Percentiles rank a stretch among this genome's conserved stretches.
phyloP scores from a whole-genome alignment of 2,797 vertebrate genomes.

The Anguilla anguilla region DNA sequence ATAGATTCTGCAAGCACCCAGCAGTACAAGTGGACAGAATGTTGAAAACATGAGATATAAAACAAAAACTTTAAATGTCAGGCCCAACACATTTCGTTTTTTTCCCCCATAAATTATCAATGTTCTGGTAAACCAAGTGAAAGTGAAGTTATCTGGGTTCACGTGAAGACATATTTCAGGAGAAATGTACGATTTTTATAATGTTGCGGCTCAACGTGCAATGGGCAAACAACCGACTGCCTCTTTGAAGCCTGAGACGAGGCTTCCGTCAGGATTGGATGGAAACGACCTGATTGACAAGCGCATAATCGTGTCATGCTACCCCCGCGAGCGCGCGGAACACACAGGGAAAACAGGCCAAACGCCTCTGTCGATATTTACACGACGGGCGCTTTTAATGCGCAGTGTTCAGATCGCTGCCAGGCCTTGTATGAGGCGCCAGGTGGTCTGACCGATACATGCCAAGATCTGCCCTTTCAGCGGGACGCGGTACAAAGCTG shows the following conservation, averaged over 20 bases:
- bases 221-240: background rate
- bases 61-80: background rate
- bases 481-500: background rate
- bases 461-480: background rate
- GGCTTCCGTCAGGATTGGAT: background rate
- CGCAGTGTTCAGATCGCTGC: too few relatives aligned
- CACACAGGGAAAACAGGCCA: background rate
- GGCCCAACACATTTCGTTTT: background rate
- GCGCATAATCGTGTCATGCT: background rate
- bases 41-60: too few relatives aligned
- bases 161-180: background rate
- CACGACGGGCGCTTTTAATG: background rate
- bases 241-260: background rate
- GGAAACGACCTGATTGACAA: background rate
- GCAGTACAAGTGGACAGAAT: background rate
- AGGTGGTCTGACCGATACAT: background rate
- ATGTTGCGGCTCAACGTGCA: background rate
- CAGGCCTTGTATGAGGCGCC: background rate
- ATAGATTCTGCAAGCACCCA: background rate
- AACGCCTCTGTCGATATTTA: background rate
- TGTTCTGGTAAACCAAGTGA: background rate
- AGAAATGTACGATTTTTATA: too few relatives aligned
- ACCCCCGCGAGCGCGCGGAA: background rate
- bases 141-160: background rate
- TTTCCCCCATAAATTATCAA: background rate